Evolutionary conservation across 2,888 invertebrate species (phyloP).

Genomic region (Pegoplata infirma): DNA sequence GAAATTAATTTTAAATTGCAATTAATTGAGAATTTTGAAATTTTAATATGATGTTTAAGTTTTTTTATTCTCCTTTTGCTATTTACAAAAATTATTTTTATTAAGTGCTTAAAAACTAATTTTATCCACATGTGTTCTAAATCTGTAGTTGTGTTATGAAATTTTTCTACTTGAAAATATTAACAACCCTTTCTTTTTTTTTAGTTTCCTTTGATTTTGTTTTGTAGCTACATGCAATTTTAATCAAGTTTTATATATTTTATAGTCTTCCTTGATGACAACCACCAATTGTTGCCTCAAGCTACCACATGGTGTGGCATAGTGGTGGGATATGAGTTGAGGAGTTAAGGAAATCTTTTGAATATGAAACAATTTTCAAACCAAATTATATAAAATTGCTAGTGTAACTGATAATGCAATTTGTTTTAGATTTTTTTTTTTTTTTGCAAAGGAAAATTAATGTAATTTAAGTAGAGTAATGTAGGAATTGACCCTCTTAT

Average conservation of each 20-base stretch:
- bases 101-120: constrained; percentile 56
- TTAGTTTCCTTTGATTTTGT: too few species aligned
- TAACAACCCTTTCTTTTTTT: constrained; percentile 48
- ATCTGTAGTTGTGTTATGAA: constrained; percentile 2
- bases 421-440: constrained; percentile 43
- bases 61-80: constrained; percentile 2
- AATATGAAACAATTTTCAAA: background rate
- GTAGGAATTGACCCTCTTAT: constrained; percentile 35
- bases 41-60: background rate
- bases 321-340: constrained; percentile 12
- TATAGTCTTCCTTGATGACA: constrained; percentile 50
- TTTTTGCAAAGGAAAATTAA: constrained; percentile 17
- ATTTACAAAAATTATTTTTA: constrained; percentile 22
- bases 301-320: constrained; percentile 63
- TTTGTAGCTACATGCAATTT: constrained; percentile 47
- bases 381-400: constrained; percentile 45
- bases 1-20: too few species aligned
- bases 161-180: constrained; percentile 21
- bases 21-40: too few species aligned
- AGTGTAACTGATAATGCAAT: constrained; percentile 60
- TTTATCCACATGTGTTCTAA: constrained; percentile 55
- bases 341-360: background rate
- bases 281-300: constrained; percentile 65
- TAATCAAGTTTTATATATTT: constrained; percentile 51
- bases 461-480: constrained; percentile 22